Conservation (phyloP, 2,113 vertebrate species). For the Chrysochloris asiatica region DNA sequence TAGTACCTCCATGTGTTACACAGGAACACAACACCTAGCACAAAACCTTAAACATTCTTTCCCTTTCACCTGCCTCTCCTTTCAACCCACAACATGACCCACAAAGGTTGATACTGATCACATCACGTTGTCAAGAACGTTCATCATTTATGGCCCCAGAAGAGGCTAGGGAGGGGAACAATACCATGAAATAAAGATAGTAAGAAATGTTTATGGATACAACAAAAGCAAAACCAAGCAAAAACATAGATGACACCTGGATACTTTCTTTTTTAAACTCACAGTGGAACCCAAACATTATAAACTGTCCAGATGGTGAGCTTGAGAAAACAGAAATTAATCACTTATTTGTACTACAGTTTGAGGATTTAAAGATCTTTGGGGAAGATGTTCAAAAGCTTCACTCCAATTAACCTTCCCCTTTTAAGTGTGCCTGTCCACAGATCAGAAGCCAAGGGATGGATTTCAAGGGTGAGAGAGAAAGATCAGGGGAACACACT, state of each 20-base stretch:
- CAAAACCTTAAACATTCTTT: not conserved
- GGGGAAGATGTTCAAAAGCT: conserved; percentile 58
- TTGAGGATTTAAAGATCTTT: conserved; percentile 61
- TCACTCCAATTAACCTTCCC: conserved; percentile 55
- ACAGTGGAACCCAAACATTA: conserved; percentile 34
- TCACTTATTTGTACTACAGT: conserved; percentile 53
- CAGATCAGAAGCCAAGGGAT: conserved; percentile 34
- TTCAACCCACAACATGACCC: not conserved
- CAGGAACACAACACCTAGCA: not conserved
- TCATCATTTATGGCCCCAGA: not conserved
- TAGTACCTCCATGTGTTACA: not conserved
- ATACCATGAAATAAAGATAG: not conserved
- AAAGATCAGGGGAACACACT: not conserved
- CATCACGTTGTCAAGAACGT: not conserved
- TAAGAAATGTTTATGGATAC: not conserved
- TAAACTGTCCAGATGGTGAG: conserved; percentile 61
- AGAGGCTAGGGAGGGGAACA: too few species aligned
- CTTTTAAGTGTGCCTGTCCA: conserved; percentile 10
- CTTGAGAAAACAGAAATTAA: conserved; percentile 59
- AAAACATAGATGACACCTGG: conserved; percentile 3
- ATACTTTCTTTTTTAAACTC: conserved; percentile 41
- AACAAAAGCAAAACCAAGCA: conserved; percentile 2
- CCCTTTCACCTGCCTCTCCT: not conserved
- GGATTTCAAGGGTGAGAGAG: not conserved
- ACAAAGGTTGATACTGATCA: not conserved